A percentile compares a stretch with the other conserved stretches of the same genome.
phyloP scores from a whole-genome alignment of 1,140 invertebrate genomes.

The Antheraea mylitta region DNA sequence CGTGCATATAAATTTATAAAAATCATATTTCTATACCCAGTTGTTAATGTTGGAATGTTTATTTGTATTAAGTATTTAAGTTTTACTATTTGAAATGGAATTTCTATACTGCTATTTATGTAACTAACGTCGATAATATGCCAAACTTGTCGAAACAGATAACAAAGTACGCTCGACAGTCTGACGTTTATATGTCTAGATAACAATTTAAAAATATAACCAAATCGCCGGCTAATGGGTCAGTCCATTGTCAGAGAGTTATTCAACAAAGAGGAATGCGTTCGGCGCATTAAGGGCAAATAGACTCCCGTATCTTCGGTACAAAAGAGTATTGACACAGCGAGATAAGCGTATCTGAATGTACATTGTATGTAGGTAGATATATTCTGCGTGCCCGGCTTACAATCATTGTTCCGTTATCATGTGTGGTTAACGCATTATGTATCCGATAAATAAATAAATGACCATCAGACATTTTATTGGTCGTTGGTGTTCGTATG shows the following conservation, averaged over 20 bases:
- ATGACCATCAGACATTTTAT: constrained; percentile 11
- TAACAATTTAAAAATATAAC: constrained; percentile 38
- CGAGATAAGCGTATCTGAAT: constrained; percentile 67
- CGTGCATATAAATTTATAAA: background rate
- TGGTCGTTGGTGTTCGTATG: constrained; percentile 12
- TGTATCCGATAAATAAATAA: constrained; percentile 66
- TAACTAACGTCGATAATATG: constrained; percentile 31
- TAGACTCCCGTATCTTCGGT: constrained; percentile 67
- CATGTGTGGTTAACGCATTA: constrained; percentile 66
- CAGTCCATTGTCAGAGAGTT: constrained; percentile 53
- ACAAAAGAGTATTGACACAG: constrained; percentile 76
- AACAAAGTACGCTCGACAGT: constrained; percentile 22
- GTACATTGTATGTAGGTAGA: constrained; percentile 62
- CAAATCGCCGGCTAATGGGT: constrained; percentile 56
- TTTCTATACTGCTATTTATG: constrained; percentile 13
- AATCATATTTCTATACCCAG: background rate
- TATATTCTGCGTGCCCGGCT: constrained; percentile 48
- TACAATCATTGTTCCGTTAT: constrained; percentile 73
- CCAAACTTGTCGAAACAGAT: constrained; percentile 25
- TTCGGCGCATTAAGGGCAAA: constrained; percentile 67
- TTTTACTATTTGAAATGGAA: background rate
- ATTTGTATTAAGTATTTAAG: too few relatives aligned
- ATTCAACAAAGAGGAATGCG: constrained; percentile 65
- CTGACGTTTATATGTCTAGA: constrained; percentile 31
- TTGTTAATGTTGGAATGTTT: too few relatives aligned